These are phyloP conservation scores for Laspeyria flexula DNA, from an alignment of 2,888 invertebrate genomes.

Conservation along the genomic window DNA sequence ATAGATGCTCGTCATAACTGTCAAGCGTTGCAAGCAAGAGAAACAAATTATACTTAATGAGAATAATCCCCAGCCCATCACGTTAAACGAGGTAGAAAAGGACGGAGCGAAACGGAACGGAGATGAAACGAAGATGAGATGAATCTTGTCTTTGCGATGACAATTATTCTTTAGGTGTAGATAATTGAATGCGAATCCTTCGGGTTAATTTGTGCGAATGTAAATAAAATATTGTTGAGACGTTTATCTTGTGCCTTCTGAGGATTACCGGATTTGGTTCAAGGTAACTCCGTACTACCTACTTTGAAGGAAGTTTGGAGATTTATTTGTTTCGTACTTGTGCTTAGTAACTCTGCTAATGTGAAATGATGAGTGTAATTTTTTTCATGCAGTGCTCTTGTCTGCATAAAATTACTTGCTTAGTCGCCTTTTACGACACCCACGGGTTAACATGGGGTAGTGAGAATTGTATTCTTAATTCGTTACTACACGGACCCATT, in stretches of 20 bases:
- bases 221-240: slow-evolving; percentile 21
- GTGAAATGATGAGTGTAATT: not conserved
- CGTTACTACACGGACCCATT: too few relatives aligned
- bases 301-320: not conserved
- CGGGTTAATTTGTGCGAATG: slow-evolving; percentile 20
- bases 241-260: slow-evolving; percentile 10
- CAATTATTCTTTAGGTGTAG: slow-evolving; percentile 43
- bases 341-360: not conserved
- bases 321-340: not conserved
- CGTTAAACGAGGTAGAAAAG: slow-evolving; percentile 58
- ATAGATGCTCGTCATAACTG: slow-evolving; percentile 46
- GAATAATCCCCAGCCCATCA: slow-evolving; percentile 54
- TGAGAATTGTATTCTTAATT: too few relatives aligned
- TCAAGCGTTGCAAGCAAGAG: slow-evolving; percentile 40
- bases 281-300: not conserved
- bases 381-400: too few relatives aligned
- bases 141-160: slow-evolving; percentile 51
- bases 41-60: slow-evolving; percentile 61
- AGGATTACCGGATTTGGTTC: slow-evolving; percentile 12
- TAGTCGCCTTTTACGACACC: too few relatives aligned
- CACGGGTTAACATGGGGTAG: too few relatives aligned
- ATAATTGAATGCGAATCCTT: slow-evolving; percentile 43
- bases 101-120: slow-evolving; percentile 41
- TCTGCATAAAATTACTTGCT: too few relatives aligned
- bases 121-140: slow-evolving; percentile 34